Percentiles rank a stretch among this genome's conserved stretches.
Conservation (phyloP, 2,888 invertebrate genomes). For the Lypha dubia region DNA sequence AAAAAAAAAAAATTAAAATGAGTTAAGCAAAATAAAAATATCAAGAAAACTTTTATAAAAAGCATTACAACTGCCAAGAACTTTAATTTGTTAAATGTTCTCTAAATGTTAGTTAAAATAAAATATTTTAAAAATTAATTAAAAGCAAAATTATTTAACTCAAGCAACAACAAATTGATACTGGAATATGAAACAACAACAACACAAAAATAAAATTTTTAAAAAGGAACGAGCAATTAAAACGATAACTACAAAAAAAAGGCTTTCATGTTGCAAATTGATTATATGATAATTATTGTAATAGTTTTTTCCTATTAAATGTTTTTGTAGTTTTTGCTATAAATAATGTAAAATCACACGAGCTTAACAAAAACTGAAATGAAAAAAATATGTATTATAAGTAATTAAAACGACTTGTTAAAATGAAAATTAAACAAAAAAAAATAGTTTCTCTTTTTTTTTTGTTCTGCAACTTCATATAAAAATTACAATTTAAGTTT, state of each 20-base stretch:
- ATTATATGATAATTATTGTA: conserved; percentile 16
- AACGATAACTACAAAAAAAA: conserved; percentile 11
- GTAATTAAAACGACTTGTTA: conserved; percentile 16
- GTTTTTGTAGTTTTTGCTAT: conserved; percentile 28
- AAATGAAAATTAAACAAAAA: conserved; percentile 23
- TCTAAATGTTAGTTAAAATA: conserved; percentile 70
- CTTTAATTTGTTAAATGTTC: conserved; percentile 79
- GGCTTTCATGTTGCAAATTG: conserved; percentile 42
- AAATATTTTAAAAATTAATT: conserved; percentile 48
- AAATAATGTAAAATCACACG: conserved; percentile 47
- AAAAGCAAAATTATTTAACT: conserved; percentile 50
- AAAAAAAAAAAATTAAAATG: no score
- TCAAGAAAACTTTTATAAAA: conserved; percentile 44
- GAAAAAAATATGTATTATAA: not conserved
- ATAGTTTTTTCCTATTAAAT: conserved; percentile 14
- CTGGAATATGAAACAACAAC: conserved; percentile 48
- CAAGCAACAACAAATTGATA: conserved; percentile 34
- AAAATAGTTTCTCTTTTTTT: conserved; percentile 3
- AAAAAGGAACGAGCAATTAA: conserved; percentile 52
- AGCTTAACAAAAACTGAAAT: conserved; percentile 58
- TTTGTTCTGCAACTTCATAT: conserved; percentile 15
- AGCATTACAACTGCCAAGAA: conserved; percentile 80
- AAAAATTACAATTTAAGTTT: conserved; percentile 41
- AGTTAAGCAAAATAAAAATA: conserved; percentile 54
- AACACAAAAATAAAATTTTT: not conserved